Evolutionary conservation across 2,113 vertebrate species (phyloP).

Genomic region (Thymallus thymallus): DNA sequence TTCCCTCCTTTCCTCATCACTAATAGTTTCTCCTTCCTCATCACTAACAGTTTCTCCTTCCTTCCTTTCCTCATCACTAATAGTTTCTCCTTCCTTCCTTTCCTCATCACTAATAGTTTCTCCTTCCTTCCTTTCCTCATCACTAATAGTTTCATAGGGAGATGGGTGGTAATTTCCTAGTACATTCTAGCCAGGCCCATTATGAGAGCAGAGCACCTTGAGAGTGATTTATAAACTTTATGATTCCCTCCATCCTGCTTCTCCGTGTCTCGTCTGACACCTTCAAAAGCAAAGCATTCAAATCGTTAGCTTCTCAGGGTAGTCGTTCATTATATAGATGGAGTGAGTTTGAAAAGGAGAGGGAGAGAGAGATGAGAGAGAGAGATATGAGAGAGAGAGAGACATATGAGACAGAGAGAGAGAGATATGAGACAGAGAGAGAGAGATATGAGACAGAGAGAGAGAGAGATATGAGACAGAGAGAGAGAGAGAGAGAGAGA

Average conservation of each 20-base stretch:
- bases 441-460: too few relatives aligned
- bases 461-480: background rate
- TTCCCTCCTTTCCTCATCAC: slow-evolving; percentile 23
- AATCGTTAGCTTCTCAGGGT: slow-evolving; percentile 10
- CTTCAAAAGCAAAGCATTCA: slow-evolving; percentile 4
- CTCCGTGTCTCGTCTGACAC: slow-evolving; percentile 26
- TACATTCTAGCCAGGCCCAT: slow-evolving; percentile 11
- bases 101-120: too few relatives aligned
- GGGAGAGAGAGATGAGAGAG: background rate
- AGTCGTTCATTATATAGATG: background rate
- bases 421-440: slow-evolving; percentile 1
- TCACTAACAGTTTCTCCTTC: too few relatives aligned
- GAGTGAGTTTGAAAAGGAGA: slow-evolving; percentile 3
- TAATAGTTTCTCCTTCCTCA: too few relatives aligned
- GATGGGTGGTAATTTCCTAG: slow-evolving; percentile 32
- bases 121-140: slow-evolving; percentile 24
- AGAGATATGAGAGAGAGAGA: background rate
- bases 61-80: background rate
- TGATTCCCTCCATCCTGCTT: slow-evolving; percentile 41
- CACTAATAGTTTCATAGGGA: slow-evolving; percentile 43
- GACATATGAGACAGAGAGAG: background rate
- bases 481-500: too few relatives aligned
- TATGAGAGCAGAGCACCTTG: slow-evolving; percentile 5
- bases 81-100: slow-evolving; percentile 2
- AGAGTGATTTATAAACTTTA: slow-evolving; percentile 43